Base-by-base conservation (phyloP, 1,140 invertebrate species). In the Ceratina australensis region DNA sequence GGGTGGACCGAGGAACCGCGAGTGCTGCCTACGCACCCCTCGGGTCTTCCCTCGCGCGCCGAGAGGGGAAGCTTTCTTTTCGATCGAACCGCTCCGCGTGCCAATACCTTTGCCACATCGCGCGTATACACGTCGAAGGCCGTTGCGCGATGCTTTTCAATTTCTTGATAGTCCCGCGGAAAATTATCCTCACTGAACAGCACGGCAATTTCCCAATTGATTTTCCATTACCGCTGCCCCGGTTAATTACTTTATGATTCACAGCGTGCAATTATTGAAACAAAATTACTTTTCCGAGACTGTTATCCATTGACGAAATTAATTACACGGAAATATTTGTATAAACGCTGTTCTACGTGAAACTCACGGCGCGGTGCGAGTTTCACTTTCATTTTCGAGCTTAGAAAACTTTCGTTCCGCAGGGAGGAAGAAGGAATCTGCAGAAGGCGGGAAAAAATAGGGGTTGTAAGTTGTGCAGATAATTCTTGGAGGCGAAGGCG, bases 321-420 rank as follows among this genome's bases (percentile, higher is more conserved):
- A 42, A 42, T 42, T 42, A 42, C 33, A 0, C 33, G 10, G 10
- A 33, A 33, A 42, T 42, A 7, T 42, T 42, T 42, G 7, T 42
- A 42, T 42, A 42, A 42, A 42, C 10, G 33, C 33, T 42, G 8
- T 0, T 42, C 5, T 42, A 42, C 12, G 24, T 7, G 47, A 80
- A 71, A 82, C 84, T 88, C 83, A 86, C 13, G 52, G 83, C 86
- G 84, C 87, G n/a, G n/a, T 87, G 87, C 82, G 86, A 88, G 86
- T 90, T 91, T 90, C 89, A 89, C 89, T 90, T 90, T 90, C 89
- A 87, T 89, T 91, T 88, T 88, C 84, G 73, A 50, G 63, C 78
- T 82, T 60, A 72, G 60, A 76, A n/a, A 81, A 60, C 56, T 42
- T 47, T 56, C 59, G 52, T 60, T 50, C 74, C 49, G 54, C 13